These are phyloP conservation scores for Sigmodon hispidus DNA, from an alignment of 2,113 vertebrate genomes.

Conservation along the genomic window DNA sequence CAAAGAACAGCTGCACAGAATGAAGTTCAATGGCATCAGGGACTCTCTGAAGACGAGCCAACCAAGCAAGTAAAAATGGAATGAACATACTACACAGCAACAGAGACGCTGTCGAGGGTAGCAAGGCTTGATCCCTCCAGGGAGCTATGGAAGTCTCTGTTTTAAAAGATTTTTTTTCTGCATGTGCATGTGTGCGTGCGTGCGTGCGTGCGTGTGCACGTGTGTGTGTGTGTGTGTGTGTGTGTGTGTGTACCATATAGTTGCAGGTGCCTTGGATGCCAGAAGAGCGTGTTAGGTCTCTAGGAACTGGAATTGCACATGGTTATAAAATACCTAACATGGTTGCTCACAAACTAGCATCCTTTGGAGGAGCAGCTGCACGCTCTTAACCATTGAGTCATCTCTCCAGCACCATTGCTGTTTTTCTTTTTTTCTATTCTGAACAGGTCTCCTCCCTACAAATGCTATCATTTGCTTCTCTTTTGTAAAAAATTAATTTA, in stretches of 20 bases:
- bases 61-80: background rate
- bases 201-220: background rate
- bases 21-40: background rate
- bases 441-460: background rate
- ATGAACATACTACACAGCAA: background rate
- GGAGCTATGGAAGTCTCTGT: background rate
- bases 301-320: background rate
- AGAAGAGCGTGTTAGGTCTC: background rate
- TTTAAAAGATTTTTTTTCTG: background rate
- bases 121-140: background rate
- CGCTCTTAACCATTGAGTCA: background rate
- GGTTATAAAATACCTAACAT: background rate
- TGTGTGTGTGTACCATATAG: background rate
- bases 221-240: background rate
- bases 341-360: background rate
- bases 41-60: background rate
- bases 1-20: background rate
- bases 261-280: background rate
- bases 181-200: background rate
- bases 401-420: background rate
- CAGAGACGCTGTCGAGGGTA: background rate
- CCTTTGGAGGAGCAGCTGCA: background rate
- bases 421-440: background rate
- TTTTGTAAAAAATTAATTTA: too few relatives aligned
- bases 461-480: background rate